Base-by-base conservation (phyloP, 2,888 invertebrate species). In the Gastracanthus pulcherrimus region DNA sequence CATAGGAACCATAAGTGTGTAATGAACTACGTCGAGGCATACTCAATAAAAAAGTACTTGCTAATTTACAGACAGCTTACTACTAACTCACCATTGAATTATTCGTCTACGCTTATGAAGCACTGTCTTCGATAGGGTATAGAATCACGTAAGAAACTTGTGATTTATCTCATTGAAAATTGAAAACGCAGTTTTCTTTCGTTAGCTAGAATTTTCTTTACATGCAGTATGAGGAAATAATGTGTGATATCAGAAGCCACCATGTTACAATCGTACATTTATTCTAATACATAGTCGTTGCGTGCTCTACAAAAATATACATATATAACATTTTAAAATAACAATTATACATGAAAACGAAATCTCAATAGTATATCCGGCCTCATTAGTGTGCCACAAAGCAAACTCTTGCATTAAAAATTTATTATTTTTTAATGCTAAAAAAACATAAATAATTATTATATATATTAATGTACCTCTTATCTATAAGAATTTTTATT, bases 41-140 rank as follows among this genome's bases (percentile, higher is more conserved):
- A 48, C 38, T 38, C 38, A 16, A 64, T 75, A 19, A 26, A 74
- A 45, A 31, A 48, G 13, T 74, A 23, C 48, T 48, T n/a, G 62
- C n/a, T 34, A 31, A 48, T 74, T 74, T 62, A 19, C 51, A 45
- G 13, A n/a, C 51, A 9, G 31, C 45, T 26, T 36, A 5, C 23
- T 16, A 2, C 16, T n/a, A 6, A 71, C 5, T 70, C 11, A n/a
- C 13, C 26, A 34, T 34, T 29, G 19, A 70, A 48, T 48, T 29
- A 34, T 70, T 29, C 41, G 29, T 0, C 29, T 67, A 0, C 3
- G 55, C 23, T 55, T 55, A 9, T 26, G 23, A 26, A 55, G 23
- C 13, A 11, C 11, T n/a, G 9, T 16, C 7, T 19, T 19, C 19
- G 19, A 45, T 45, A n/a, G 45, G n/a, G 45, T 45, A 45, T 13